Conservation (phyloP, 2,113 vertebrate genomes). For the Epinephelus lanceolatus region DNA sequence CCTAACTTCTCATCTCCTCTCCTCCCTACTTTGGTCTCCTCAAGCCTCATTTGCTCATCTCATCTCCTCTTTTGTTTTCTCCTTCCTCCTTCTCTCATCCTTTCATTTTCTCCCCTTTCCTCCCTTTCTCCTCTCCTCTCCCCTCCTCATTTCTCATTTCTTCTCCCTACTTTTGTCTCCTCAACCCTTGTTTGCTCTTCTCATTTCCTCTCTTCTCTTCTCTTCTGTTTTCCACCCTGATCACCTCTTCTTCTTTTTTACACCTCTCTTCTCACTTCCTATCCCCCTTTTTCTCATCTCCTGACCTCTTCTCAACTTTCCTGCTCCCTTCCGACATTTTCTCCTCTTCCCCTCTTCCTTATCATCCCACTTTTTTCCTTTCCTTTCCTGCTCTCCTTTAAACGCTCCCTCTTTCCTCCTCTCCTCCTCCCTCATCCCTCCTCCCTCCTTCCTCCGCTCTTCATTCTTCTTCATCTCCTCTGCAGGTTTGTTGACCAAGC, state of each 20-base stretch:
- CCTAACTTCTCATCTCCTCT: too few relatives aligned
- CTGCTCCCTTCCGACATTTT: not conserved
- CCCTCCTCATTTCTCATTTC: not conserved
- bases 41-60: too few relatives aligned
- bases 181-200: not conserved
- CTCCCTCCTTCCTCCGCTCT: slow-evolving; percentile 3
- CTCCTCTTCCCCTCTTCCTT: not conserved
- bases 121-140: too few relatives aligned
- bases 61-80: too few relatives aligned
- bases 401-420: slow-evolving; percentile 16
- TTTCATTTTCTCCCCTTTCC: not conserved
- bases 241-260: too few relatives aligned
- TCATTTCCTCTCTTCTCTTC: not conserved
- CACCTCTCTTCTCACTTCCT: not conserved
- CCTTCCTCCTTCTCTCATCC: too few relatives aligned
- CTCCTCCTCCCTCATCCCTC: slow-evolving; percentile 13
- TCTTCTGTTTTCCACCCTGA: too few relatives aligned
- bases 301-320: not conserved
- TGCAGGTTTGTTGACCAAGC: slow-evolving; percentile 85
- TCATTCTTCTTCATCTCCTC: slow-evolving; percentile 37
- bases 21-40: too few relatives aligned
- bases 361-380: not conserved
- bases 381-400: not conserved
- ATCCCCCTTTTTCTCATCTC: not conserved
- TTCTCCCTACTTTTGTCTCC: too few relatives aligned